Evolutionary conservation across 2,113 vertebrate genomes (phyloP).

Genomic region (Chaetodon auriga): DNA sequence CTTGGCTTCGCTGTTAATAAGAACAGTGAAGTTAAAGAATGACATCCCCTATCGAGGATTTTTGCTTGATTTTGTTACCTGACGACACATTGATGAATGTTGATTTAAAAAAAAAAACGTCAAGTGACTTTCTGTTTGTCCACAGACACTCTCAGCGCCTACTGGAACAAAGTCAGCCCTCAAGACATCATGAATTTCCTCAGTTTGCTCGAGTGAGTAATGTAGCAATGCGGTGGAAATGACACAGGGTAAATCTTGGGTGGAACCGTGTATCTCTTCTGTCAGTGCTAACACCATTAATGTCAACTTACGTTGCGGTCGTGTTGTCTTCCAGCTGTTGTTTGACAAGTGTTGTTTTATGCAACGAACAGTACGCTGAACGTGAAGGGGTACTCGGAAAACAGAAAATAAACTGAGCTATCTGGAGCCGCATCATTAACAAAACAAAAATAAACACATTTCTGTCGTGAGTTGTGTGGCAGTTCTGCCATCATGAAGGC

Average conservation of each 20-base stretch:
- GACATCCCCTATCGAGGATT: not conserved
- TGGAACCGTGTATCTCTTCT: not conserved
- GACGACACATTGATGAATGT: not conserved
- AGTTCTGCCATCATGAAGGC: not conserved
- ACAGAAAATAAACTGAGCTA: not conserved
- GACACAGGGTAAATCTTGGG: not conserved
- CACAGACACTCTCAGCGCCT: slow-evolving; percentile 90
- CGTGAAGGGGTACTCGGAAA: not conserved
- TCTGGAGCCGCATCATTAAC: not conserved
- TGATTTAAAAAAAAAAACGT: not conserved
- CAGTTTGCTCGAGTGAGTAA: slow-evolving; percentile 93
- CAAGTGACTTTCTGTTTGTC: slow-evolving; percentile 4
- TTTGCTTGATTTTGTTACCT: not conserved
- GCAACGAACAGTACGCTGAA: not conserved
- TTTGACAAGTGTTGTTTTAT: not conserved
- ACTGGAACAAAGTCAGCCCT: slow-evolving; percentile 95
- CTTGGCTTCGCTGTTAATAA: not conserved
- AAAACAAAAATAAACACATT: not conserved
- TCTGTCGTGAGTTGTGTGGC: too few species aligned
- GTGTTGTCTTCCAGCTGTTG: not conserved
- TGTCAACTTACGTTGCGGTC: too few species aligned
- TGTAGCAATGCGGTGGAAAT: not conserved
- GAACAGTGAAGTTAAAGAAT: not conserved
- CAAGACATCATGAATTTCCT: slow-evolving; percentile 95
- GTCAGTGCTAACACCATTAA: not conserved